phyloP scores from a whole-genome alignment of 92 coral and sea anemone species.

The Siderastrea radians region DNA sequence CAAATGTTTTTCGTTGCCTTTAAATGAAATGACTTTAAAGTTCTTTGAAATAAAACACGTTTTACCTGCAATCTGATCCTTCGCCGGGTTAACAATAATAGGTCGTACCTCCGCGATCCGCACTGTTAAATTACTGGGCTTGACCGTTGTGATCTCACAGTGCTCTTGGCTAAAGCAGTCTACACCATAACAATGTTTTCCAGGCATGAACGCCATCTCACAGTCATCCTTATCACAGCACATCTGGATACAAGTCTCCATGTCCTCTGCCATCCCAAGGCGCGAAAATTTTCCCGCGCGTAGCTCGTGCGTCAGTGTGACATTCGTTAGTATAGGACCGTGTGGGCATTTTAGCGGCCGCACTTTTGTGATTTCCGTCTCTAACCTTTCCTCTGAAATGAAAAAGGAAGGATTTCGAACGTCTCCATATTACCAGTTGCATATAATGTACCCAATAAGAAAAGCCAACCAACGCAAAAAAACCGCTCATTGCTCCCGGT shows the following conservation, averaged over 20 bases:
- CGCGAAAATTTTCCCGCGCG: slow-evolving; percentile 90
- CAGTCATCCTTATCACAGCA: slow-evolving; percentile 95
- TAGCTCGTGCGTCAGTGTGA: slow-evolving; percentile 85
- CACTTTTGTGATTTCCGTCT: slow-evolving; percentile 76
- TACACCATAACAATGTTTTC: slow-evolving; percentile 94
- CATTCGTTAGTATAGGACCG: slow-evolving; percentile 82
- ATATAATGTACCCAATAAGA: no score
- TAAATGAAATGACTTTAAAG: no score
- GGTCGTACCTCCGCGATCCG: slow-evolving; percentile 86
- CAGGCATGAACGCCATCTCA: slow-evolving; percentile 97
- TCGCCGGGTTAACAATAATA: slow-evolving; percentile 63
- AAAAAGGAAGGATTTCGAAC: not conserved
- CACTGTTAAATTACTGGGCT: slow-evolving; percentile 80
- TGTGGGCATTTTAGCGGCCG: slow-evolving; percentile 78
- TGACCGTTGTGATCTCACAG: slow-evolving; percentile 87
- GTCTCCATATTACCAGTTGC: not conserved
- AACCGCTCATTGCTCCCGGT: no score
- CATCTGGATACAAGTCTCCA: slow-evolving; percentile 89
- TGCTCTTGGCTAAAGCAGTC: slow-evolving; percentile 91
- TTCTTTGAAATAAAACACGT: not conserved
- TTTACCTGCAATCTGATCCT: slow-evolving; percentile 59
- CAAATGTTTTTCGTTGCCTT: no score
- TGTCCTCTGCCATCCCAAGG: slow-evolving; percentile 82
- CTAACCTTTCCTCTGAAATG: slow-evolving; percentile 55
- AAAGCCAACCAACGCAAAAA: no score